phyloP scores from a whole-genome alignment of 2,797 vertebrate genomes.

The Falco rusticolus region DNA sequence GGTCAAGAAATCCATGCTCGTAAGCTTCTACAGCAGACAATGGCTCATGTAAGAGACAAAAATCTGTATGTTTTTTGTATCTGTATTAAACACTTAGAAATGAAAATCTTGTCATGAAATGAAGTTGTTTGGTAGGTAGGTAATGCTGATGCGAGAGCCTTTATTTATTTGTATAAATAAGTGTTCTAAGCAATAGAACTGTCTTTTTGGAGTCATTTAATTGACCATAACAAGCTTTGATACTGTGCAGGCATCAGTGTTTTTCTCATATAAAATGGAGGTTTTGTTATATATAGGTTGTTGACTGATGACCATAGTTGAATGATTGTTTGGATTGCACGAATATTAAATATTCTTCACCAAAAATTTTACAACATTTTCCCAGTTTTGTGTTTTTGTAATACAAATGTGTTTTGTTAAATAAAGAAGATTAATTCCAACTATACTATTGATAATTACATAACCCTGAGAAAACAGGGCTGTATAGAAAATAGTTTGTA shows the following conservation, averaged over 20 bases:
- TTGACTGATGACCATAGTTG: not conserved
- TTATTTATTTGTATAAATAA: not conserved
- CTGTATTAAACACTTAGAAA: not conserved
- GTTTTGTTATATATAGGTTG: not conserved
- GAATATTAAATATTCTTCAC: not conserved
- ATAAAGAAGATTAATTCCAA: not conserved
- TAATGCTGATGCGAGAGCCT: not conserved
- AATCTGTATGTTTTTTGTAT: not conserved
- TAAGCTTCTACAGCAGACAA: constrained; percentile 91
- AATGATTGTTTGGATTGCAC: not conserved
- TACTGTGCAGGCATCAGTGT: not conserved
- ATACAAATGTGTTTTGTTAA: not conserved
- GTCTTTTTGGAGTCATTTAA: not conserved
- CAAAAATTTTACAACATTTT: not conserved
- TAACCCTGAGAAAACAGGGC: not conserved
- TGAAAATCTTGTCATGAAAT: not conserved
- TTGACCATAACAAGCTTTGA: not conserved
- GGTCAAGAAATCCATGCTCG: constrained; percentile 93
- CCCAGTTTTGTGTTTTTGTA: not conserved
- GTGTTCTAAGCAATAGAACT: not conserved
- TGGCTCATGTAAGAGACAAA: constrained; percentile 86
- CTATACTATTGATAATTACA: not conserved
- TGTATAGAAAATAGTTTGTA: not conserved
- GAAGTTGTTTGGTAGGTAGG: not conserved
- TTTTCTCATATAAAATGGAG: not conserved